A percentile compares a stretch with the other conserved stretches of the same genome.
phyloP scores from a whole-genome alignment of 2,797 vertebrate species.

The Salarias fasciatus region DNA sequence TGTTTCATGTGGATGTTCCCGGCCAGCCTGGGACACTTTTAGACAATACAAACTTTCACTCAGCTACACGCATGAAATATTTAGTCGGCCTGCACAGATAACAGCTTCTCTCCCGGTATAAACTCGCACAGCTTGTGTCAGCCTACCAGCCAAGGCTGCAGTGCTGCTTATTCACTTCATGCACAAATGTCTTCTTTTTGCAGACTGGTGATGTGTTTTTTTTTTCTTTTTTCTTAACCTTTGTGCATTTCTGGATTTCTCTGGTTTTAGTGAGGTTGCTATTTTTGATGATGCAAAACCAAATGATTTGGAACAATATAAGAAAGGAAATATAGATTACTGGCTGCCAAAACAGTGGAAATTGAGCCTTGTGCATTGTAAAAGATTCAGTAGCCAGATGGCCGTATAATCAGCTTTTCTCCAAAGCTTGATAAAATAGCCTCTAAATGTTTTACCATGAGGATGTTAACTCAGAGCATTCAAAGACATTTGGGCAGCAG shows the following conservation, averaged over 20 bases:
- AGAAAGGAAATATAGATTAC: slow-evolving; percentile 25
- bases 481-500: slow-evolving; percentile 23
- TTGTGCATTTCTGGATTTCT: slow-evolving; percentile 8
- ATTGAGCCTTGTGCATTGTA: slow-evolving; percentile 62
- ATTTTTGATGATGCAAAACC: slow-evolving; percentile 20
- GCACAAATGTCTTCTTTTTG: neutral
- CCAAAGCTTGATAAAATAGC: slow-evolving; percentile 61
- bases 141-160: slow-evolving; percentile 28
- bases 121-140: slow-evolving; percentile 32
- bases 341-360: slow-evolving; percentile 41
- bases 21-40: slow-evolving; percentile 43
- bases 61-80: slow-evolving; percentile 80
- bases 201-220: too few species aligned
- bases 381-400: slow-evolving; percentile 80
- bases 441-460: slow-evolving; percentile 37
- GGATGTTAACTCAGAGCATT: slow-evolving; percentile 16
- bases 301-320: slow-evolving; percentile 30
- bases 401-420: slow-evolving; percentile 69
- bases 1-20: slow-evolving; percentile 32
- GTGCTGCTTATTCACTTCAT: slow-evolving; percentile 23
- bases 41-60: slow-evolving; percentile 67
- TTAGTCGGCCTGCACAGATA: slow-evolving; percentile 76
- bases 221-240: slow-evolving; percentile 14
- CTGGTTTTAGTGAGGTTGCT: slow-evolving; percentile 6
- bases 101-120: slow-evolving; percentile 52